Percentiles rank a stretch among this genome's conserved stretches.
Evolutionary conservation across 2,797 vertebrate species (phyloP).

Genomic region (Mormyrops boulengeri): DNA sequence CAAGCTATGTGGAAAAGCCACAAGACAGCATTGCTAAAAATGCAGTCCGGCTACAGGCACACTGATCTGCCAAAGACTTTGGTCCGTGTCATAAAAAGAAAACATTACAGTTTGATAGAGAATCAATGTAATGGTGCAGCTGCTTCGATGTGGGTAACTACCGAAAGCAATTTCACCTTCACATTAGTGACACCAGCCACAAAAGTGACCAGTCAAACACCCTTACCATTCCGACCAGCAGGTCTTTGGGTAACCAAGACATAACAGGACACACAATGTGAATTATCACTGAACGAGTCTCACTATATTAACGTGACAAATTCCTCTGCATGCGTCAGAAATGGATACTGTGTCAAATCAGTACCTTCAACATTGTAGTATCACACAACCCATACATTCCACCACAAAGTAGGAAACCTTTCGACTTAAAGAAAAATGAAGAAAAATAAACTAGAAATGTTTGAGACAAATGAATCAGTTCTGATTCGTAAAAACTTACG

Average conservation of each 20-base stretch:
- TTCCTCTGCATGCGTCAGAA: not conserved
- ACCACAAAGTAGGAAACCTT: not conserved
- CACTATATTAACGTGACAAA: not conserved
- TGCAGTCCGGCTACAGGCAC: not conserved
- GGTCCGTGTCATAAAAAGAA: not conserved
- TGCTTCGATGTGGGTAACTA: not conserved
- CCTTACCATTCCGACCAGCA: not conserved
- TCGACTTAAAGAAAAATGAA: not conserved
- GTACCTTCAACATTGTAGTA: not conserved
- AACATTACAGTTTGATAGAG: constrained; percentile 13
- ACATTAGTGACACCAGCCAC: not conserved
- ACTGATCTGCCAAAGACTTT: not conserved
- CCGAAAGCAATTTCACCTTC: not conserved
- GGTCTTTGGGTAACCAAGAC: not conserved
- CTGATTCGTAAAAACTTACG: not conserved
- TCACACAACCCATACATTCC: not conserved
- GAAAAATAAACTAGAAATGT: not conserved
- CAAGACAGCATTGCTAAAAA: not conserved
- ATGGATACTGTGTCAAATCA: not conserved
- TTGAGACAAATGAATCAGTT: not conserved
- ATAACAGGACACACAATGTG: not conserved
- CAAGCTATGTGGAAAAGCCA: constrained; percentile 16
- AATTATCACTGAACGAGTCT: not conserved
- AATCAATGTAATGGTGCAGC: constrained; percentile 24
- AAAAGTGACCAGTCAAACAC: constrained; percentile 10